Percentiles rank a stretch among this genome's conserved stretches.
These are phyloP conservation scores for Drosophila simulans DNA, from an alignment of 1,140 invertebrate genomes.

Conservation along the genomic window DNA sequence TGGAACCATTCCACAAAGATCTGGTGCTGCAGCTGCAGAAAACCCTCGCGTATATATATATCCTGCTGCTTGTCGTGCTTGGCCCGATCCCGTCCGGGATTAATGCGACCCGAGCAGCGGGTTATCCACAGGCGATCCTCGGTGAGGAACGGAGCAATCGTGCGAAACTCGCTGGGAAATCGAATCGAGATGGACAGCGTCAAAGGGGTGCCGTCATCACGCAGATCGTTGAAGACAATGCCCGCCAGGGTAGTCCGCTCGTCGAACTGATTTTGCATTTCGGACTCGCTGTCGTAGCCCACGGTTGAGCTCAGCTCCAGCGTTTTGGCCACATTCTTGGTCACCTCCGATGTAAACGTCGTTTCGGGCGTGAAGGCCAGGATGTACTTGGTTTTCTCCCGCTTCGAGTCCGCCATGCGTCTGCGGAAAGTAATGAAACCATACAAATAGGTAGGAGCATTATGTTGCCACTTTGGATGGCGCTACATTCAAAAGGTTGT, in stretches of 20 bases:
- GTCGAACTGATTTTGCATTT: conserved; percentile 59
- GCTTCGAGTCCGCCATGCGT: conserved; percentile 47
- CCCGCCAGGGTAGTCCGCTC: conserved; percentile 61
- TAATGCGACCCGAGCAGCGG: conserved; percentile 61
- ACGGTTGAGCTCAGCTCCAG: conserved; percentile 49
- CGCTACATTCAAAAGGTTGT: no score
- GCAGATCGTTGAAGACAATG: conserved; percentile 17
- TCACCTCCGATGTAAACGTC: conserved; percentile 14
- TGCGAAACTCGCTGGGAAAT: conserved; percentile 70
- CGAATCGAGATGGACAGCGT: conserved; percentile 53
- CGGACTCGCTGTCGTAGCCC: neutral
- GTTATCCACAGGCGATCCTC: conserved; percentile 70
- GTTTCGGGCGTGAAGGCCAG: conserved; percentile 48
- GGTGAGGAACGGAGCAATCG: conserved; percentile 47
- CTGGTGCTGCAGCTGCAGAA: conserved; percentile 67
- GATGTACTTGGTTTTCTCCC: conserved; percentile 54
- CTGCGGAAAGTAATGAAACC: neutral
- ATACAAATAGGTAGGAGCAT: no score
- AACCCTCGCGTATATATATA: conserved; percentile 69
- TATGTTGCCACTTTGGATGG: no score
- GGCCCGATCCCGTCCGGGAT: conserved; percentile 39
- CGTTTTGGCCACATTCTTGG: conserved; percentile 14
- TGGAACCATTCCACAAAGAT: conserved; percentile 58
- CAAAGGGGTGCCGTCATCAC: conserved; percentile 5
- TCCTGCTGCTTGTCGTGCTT: conserved; percentile 50